Percentiles rank a stretch among this genome's conserved stretches.
phyloP scores from a whole-genome alignment of 2,113 vertebrate species.

The Paralichthys olivaceus region DNA sequence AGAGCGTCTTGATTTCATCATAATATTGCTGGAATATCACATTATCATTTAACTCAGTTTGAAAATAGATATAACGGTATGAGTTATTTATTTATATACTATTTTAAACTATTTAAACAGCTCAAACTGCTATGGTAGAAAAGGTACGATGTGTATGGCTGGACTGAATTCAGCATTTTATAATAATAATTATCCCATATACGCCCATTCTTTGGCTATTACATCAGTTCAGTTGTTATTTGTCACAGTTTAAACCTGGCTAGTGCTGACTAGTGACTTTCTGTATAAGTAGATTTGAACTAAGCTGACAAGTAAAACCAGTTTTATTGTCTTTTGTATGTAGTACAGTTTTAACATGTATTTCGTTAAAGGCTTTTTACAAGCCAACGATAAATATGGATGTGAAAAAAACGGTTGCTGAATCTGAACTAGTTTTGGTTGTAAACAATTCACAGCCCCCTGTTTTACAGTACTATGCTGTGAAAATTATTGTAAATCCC shows the following conservation, averaged over 20 bases:
- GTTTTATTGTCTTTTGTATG: not conserved
- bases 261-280: not conserved
- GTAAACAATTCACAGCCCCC: too few relatives aligned
- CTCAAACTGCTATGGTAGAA: constrained; percentile 25
- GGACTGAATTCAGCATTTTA: constrained; percentile 1
- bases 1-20: not conserved
- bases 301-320: not conserved
- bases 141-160: not conserved
- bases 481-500: too few relatives aligned
- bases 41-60: not conserved
- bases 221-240: constrained; percentile 7
- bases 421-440: not conserved
- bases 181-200: constrained; percentile 7
- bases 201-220: not conserved
- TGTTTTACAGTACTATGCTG: too few relatives aligned
- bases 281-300: not conserved
- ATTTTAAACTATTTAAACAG: constrained; percentile 11
- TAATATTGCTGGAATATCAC: too few relatives aligned
- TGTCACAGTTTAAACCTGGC: not conserved
- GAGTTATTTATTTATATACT: constrained; percentile 13
- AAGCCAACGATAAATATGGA: not conserved
- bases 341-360: not conserved
- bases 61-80: not conserved
- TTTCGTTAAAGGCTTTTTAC: not conserved
- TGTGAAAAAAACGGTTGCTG: not conserved